A percentile compares a stretch with the other conserved stretches of the same genome.
These are phyloP conservation scores for Brachyrhaphis roseni DNA, from an alignment of 2,797 vertebrate genomes.

Conservation along the genomic window DNA sequence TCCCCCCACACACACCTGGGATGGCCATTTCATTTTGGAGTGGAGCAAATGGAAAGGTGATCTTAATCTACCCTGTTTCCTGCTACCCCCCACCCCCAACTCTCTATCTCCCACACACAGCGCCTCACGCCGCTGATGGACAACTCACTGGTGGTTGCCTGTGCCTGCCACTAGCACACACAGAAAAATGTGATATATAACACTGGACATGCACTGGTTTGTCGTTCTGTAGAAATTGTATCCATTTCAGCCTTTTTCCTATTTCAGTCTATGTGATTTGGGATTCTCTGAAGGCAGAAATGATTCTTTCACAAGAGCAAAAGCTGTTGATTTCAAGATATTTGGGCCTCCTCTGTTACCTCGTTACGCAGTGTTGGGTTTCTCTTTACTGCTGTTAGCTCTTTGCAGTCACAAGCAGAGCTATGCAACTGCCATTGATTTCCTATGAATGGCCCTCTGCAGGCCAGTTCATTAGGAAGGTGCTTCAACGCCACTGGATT, in stretches of 20 bases:
- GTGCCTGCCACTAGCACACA: constrained; percentile 42
- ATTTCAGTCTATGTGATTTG: constrained; percentile 27
- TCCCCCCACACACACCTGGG: constrained; percentile 80
- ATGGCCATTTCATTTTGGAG: constrained; percentile 82
- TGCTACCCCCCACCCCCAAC: constrained; percentile 30
- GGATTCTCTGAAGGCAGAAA: constrained; percentile 6
- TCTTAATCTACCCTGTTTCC: constrained; percentile 80
- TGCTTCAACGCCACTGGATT: constrained; percentile 66
- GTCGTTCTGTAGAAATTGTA: constrained; percentile 38
- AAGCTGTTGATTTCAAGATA: constrained; percentile 40
- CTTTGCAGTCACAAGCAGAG: constrained; percentile 69
- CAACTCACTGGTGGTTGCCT: constrained; percentile 56
- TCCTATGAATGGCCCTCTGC: constrained; percentile 73
- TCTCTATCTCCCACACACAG: constrained; percentile 71
- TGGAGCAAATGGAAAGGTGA: constrained; percentile 83
- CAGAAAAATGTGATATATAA: constrained; percentile 50
- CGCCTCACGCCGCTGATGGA: constrained; percentile 68
- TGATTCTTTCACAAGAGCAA: constrained; percentile 9
- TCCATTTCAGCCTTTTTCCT: constrained; percentile 24
- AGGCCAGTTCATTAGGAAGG: constrained; percentile 72
- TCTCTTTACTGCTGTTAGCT: constrained; percentile 50
- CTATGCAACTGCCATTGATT: constrained; percentile 77
- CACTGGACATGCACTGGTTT: constrained; percentile 34
- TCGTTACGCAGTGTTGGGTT: constrained; percentile 73
- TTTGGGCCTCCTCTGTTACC: constrained; percentile 54